These are phyloP conservation scores for Pagrus major DNA, from an alignment of 2,113 vertebrate genomes.

Conservation along the genomic window DNA sequence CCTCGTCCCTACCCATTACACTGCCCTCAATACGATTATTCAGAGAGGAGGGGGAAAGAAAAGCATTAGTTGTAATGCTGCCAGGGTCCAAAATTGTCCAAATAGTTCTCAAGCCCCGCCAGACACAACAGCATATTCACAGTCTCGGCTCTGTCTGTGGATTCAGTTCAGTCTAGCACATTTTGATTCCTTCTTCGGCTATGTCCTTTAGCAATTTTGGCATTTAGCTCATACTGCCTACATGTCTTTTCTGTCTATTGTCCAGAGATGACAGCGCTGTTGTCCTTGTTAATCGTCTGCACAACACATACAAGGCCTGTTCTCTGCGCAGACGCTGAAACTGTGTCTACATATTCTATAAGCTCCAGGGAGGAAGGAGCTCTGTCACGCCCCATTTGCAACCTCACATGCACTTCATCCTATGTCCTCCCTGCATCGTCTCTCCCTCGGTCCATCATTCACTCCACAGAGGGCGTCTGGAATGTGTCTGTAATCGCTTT, in stretches of 20 bases:
- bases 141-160: slow-evolving; percentile 43
- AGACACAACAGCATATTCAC: slow-evolving; percentile 70
- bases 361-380: slow-evolving; percentile 16
- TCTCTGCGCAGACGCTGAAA: slow-evolving; percentile 13
- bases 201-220: slow-evolving; percentile 30
- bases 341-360: not conserved
- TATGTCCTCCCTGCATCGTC: slow-evolving; percentile 43
- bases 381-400: slow-evolving; percentile 48
- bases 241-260: slow-evolving; percentile 49
- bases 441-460: slow-evolving; percentile 41
- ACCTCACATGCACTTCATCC: slow-evolving; percentile 66
- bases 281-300: slow-evolving; percentile 2
- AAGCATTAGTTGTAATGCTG: slow-evolving; percentile 49
- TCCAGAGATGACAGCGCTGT: slow-evolving; percentile 8
- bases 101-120: slow-evolving; percentile 65
- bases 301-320: slow-evolving; percentile 29
- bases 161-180: slow-evolving; percentile 38
- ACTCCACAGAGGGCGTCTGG: slow-evolving; percentile 62
- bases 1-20: slow-evolving; percentile 32
- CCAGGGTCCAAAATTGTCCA: slow-evolving; percentile 65
- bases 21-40: slow-evolving; percentile 59
- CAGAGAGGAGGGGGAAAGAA: slow-evolving; percentile 22
- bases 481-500: slow-evolving; percentile 78
- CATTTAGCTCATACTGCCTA: slow-evolving; percentile 43
- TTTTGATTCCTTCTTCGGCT: slow-evolving; percentile 27